These are phyloP conservation scores for Corythornis vintsioides DNA, from an alignment of 2,113 vertebrate species.

Conservation along the genomic window DNA sequence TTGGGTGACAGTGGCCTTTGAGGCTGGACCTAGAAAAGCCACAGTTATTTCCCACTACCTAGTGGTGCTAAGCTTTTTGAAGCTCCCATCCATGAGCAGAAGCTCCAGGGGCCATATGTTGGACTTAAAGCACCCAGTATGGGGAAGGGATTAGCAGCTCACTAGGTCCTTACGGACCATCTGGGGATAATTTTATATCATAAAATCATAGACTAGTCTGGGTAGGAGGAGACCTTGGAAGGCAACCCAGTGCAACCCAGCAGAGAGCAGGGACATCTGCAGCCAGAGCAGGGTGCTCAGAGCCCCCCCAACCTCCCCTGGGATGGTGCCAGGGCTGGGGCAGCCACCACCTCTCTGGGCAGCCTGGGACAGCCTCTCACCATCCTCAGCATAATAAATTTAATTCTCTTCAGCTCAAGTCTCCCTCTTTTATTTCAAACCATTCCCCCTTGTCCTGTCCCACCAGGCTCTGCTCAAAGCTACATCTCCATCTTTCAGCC, in stretches of 20 bases:
- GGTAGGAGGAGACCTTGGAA: not conserved
- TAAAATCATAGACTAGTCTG: too few relatives aligned
- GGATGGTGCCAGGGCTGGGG: not conserved
- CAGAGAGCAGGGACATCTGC: not conserved
- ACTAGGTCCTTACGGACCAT: accelerated
- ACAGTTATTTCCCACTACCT: accelerated
- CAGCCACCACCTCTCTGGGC: not conserved
- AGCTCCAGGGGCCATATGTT: accelerated
- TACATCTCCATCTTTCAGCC: not conserved
- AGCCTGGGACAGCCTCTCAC: not conserved
- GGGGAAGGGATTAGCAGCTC: accelerated
- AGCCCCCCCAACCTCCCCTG: not conserved
- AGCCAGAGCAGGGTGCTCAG: not conserved
- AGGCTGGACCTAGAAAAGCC: accelerated
- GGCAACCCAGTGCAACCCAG: not conserved
- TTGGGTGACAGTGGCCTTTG: accelerated
- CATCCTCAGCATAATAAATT: not conserved
- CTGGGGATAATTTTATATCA: accelerated
- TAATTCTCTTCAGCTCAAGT: not conserved
- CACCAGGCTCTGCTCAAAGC: not conserved
- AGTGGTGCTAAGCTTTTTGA: accelerated
- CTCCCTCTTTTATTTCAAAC: not conserved
- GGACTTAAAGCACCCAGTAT: accelerated
- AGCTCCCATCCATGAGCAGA: accelerated
- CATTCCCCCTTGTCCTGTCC: not conserved